These are phyloP conservation scores for Ypsolopha sequella DNA, from an alignment of 2,888 invertebrate genomes.

Conservation along the genomic window DNA sequence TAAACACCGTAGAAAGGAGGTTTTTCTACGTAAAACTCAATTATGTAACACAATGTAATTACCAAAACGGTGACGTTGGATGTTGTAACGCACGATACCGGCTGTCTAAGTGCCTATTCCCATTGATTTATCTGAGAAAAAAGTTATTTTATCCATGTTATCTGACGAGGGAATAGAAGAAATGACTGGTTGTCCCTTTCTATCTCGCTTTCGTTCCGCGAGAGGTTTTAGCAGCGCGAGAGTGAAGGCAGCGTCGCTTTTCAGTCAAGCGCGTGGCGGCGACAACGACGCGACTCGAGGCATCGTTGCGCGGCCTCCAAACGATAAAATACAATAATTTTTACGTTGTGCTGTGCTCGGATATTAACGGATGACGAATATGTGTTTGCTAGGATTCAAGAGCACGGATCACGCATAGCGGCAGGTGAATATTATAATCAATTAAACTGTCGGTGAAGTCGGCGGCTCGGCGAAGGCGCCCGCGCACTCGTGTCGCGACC, in stretches of 20 bases:
- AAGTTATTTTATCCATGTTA: slow-evolving; percentile 20
- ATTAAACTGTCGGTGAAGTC: slow-evolving; percentile 18
- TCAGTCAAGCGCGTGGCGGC: slow-evolving; percentile 55
- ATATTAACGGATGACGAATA: background rate
- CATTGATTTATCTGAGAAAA: slow-evolving; percentile 21
- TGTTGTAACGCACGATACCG: background rate
- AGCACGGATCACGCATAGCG: background rate
- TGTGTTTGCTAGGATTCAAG: background rate
- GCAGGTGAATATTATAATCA: slow-evolving; percentile 40
- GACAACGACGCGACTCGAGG: slow-evolving; percentile 18
- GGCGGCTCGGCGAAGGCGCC: slow-evolving; percentile 8
- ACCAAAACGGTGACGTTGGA: background rate
- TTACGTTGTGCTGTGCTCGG: background rate
- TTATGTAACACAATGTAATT: background rate
- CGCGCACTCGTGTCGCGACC: slow-evolving; percentile 24
- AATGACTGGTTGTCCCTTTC: slow-evolving; percentile 58
- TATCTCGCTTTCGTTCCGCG: slow-evolving; percentile 50
- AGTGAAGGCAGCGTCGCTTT: slow-evolving; percentile 53
- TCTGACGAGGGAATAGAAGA: slow-evolving; percentile 46
- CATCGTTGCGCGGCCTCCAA: background rate
- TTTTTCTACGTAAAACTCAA: background rate
- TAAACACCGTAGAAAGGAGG: background rate
- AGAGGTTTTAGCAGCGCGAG: slow-evolving; percentile 33
- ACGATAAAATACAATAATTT: background rate
- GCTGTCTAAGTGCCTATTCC: background rate